Evolutionary conservation across 2,888 invertebrate genomes (phyloP), one percentile per base, ranked within the genome.

Genomic region (Caenorhabditis doughertyi): DNA sequence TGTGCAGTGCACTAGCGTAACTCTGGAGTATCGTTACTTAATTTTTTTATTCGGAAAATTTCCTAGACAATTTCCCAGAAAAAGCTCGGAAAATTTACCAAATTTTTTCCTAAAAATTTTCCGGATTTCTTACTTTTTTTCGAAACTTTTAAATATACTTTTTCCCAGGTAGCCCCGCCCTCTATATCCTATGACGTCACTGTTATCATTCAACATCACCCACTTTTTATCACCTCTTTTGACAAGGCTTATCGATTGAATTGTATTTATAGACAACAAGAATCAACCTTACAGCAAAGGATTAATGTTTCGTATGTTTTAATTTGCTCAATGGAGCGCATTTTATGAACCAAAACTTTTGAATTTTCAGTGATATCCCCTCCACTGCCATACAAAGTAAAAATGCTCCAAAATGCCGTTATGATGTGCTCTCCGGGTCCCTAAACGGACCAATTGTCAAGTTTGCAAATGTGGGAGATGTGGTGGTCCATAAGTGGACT

Each of bases 391-490:
- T 86, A 0, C 65, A 82, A n/a, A 58, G 68, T 4, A 79, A 73
- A 16, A 71, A 51, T 42, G 74, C 77, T 9, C 84, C 84, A 29
- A 53, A 56, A 13, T 86, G 86, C 58, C 80, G 76, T 5, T 91
- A 91, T 73, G 87, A 89, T 42, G 89, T 91, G 7, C 83, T 91
- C 11, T 71, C 84, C 9, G 88, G 84, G 5, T 73, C 84, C 0
- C 35, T 89, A 18, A 80, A 85, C 56, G 90, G 90, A 16, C 86
- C 89, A 13, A 68, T 85, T 18, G 85, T 90, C 4, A 76, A 85
- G 53, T 89, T 87, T 62, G 91, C 90, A 1, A 89, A 88, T 72
- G 88, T 91, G 39, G 91, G 91, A 49, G 90, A 91, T 55, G 58
- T 83, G 13, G 84, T 91, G 8, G 84, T 89, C 5, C 91, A 91